Conservation (phyloP, 2,888 invertebrate species). For the Rhingia campestris region DNA sequence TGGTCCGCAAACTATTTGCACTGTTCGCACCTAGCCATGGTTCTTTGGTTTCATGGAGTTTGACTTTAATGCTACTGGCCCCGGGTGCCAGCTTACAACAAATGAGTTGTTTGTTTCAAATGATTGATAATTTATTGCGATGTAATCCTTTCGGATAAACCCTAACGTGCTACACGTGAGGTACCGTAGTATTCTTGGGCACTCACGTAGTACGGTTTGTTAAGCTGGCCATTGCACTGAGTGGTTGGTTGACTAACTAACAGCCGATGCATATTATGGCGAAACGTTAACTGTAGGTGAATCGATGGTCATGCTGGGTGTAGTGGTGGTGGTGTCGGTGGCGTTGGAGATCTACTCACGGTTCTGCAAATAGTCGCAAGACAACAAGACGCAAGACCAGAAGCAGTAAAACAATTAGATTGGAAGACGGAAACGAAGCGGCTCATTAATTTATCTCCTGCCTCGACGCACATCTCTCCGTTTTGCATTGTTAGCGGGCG, state of each 20-base stretch:
- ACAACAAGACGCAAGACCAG: slow-evolving; percentile 52
- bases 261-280: slow-evolving; percentile 57
- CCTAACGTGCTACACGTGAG: slow-evolving; percentile 70
- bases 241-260: slow-evolving; percentile 33
- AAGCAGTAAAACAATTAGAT: slow-evolving; percentile 70
- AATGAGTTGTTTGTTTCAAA: slow-evolving; percentile 68
- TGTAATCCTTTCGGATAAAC: slow-evolving; percentile 66
- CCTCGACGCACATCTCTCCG: slow-evolving; percentile 43
- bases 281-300: slow-evolving; percentile 36
- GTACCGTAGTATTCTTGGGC: slow-evolving; percentile 67
- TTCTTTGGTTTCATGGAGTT: slow-evolving; percentile 62
- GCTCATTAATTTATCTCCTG: slow-evolving; percentile 69
- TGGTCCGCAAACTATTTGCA: slow-evolving; percentile 31
- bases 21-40: slow-evolving; percentile 54
- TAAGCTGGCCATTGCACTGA: slow-evolving; percentile 68
- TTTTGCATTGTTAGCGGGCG: slow-evolving; percentile 46
- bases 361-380: background rate
- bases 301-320: background rate
- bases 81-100: slow-evolving; percentile 47
- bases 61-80: slow-evolving; percentile 43
- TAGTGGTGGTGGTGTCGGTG: slow-evolving; percentile 3
- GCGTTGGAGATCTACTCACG: slow-evolving; percentile 2
- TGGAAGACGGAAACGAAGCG: slow-evolving; percentile 69
- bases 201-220: slow-evolving; percentile 67
- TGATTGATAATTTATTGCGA: slow-evolving; percentile 72